A percentile compares a stretch with the other conserved stretches of the same genome.
phyloP scores from a whole-genome alignment of 2,113 vertebrate genomes.

The Callocephalon fimbriatum region DNA sequence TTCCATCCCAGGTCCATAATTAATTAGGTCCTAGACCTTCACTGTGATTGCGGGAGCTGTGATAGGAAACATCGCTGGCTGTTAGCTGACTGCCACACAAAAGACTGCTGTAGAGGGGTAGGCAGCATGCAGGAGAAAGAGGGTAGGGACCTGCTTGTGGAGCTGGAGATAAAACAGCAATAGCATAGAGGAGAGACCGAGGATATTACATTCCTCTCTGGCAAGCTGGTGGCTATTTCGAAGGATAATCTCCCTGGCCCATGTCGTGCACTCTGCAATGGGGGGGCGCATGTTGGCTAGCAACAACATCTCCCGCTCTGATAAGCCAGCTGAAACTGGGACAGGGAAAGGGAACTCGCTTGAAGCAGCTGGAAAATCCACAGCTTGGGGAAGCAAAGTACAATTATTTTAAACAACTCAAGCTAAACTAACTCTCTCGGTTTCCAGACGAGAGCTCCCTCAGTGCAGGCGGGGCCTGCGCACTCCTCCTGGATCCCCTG shows the following conservation, averaged over 20 bases:
- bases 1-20: slow-evolving; percentile 47
- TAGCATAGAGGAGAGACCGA: neutral
- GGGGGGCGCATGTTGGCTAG: neutral
- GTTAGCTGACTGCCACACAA: slow-evolving; percentile 9
- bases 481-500: neutral
- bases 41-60: neutral
- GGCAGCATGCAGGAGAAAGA: neutral
- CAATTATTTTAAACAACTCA: slow-evolving; percentile 59
- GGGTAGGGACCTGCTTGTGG: neutral
- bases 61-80: neutral
- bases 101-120: neutral
- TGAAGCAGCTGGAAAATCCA: slow-evolving; percentile 40
- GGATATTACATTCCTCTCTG: neutral
- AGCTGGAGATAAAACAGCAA: slow-evolving; percentile 48
- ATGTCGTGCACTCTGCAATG: neutral
- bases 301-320: neutral
- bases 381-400: neutral
- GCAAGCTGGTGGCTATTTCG: neutral
- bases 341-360: neutral
- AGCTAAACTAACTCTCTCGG: neutral
- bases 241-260: neutral
- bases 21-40: slow-evolving; percentile 41
- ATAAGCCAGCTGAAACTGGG: slow-evolving; percentile 55
- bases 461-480: accelerated
- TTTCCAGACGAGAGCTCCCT: slow-evolving; percentile 13